Conservation (phyloP, 2,113 vertebrate species). For the Leiothrix lutea region DNA sequence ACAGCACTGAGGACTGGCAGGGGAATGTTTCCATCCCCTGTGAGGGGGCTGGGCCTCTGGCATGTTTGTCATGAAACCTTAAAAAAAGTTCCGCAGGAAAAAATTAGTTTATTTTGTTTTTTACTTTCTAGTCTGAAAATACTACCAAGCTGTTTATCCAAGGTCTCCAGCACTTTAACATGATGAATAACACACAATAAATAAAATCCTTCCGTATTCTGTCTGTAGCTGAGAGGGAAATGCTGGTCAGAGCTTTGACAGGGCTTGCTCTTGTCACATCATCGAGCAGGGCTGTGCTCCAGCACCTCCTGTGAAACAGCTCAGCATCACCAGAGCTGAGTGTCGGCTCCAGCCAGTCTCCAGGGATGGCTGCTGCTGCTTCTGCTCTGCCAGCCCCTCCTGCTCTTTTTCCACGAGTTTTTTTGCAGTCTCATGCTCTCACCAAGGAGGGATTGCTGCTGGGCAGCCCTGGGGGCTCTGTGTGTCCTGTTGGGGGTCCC, state of each 20-base stretch:
- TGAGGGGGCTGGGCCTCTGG: not conserved
- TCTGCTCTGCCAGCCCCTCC: not conserved
- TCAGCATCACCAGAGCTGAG: not conserved
- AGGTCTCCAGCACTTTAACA: not conserved
- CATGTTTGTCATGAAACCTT: not conserved
- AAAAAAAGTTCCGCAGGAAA: not conserved
- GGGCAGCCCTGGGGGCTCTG: not conserved
- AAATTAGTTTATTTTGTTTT: not conserved
- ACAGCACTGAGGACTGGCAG: not conserved
- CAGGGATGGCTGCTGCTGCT: not conserved
- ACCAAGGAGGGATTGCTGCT: not conserved
- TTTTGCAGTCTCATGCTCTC: not conserved
- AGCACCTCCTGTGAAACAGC: not conserved
- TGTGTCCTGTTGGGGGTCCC: accelerated
- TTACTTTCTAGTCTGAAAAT: conserved; percentile 36
- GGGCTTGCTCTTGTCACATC: not conserved
- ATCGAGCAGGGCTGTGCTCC: not conserved
- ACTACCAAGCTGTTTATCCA: not conserved
- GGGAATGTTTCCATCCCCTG: not conserved
- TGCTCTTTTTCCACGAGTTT: not conserved
- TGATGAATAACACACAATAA: not conserved
- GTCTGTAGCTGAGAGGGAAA: not conserved
- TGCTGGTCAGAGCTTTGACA: not conserved
- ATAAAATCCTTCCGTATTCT: not conserved
- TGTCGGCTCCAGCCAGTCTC: not conserved